Conservation (phyloP, 53 echinoderm and acorn worm species). For the Astropecten irregularis region DNA sequence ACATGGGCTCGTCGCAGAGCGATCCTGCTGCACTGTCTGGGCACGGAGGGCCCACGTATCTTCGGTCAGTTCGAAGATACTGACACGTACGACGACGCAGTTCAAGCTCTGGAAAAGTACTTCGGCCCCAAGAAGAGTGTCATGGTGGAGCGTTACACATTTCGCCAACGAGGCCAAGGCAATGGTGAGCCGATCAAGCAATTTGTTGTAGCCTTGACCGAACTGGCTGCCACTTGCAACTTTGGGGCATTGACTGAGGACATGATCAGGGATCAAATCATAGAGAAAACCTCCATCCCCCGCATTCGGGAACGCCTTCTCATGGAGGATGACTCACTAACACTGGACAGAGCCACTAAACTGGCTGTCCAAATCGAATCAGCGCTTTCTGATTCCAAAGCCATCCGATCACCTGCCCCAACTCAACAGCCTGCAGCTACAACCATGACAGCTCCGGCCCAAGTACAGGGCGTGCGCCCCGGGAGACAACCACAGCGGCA, state of each 20-base stretch:
- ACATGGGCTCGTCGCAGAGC: background rate
- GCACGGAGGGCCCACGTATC: background rate
- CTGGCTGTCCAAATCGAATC: constrained; percentile 2
- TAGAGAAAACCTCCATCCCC: constrained; percentile 41
- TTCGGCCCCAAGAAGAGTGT: constrained; percentile 53
- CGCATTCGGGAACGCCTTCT: constrained; percentile 25
- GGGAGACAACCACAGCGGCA: constrained; percentile 10
- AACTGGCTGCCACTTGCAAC: constrained; percentile 44
- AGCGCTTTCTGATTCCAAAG: constrained; percentile 28
- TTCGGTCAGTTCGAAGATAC: background rate
- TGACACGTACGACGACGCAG: background rate
- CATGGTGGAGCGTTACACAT: constrained; percentile 56
- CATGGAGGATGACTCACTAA: constrained; percentile 21
- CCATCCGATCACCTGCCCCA: background rate
- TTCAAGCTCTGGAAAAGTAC: constrained; percentile 13
- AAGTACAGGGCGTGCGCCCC: constrained; percentile 16
- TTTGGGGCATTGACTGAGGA: constrained; percentile 50
- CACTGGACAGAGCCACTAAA: background rate
- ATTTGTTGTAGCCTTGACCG: constrained; percentile 44
- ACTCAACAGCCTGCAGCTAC: background rate
- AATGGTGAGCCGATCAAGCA: constrained; percentile 29
- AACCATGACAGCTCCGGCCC: background rate
- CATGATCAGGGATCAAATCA: constrained; percentile 63
- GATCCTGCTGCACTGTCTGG: too few species aligned
- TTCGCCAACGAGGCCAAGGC: constrained; percentile 35